Base-by-base conservation (phyloP, 2,113 vertebrate genomes). In the Amphiprion ocellaris region DNA sequence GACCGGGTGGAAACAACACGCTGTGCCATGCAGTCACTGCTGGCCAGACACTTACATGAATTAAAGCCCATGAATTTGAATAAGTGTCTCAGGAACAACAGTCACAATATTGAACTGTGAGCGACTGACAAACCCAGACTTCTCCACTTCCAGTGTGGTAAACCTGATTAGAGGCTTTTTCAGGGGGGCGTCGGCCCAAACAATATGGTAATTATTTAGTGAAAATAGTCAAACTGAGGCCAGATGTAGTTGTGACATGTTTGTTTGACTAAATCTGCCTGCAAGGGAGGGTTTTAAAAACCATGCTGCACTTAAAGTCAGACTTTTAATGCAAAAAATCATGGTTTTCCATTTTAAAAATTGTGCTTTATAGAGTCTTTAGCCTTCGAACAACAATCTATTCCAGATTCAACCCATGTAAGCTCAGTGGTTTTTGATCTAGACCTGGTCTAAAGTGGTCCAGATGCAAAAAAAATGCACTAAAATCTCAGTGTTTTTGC, bases 11-110 rank as follows among this genome's bases (percentile, higher is more conserved):
- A 69, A 79, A 76, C 56, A 47, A 46, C 69, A 49, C 28, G 17
- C 56, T 66, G 58, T 65, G 26, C 39, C 64, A 47, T 69, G 59
- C n/a, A 78, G 54, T 59, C 58, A 54, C 3, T 37, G 16, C 67
- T 62, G 23, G 63, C 68, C 78, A 84, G 59, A 69, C 54, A 82
- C 71, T 73, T 63, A 71, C 80, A 82, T 55, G 11, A 76, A 85
- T 78, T 64, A 58, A 68, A 66, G 11, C 28, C 19, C 73, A 72
- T 83, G 59, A 70, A 81, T 83, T 62, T 64, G 56, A 80, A 80
- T 77, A 76, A 49, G 41, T 74, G 61, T 56, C 65, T 59, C 19
- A 56, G 46, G 41, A 70, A 70, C 33, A 58, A 54, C 49, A 77
- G 21, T 72, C 71, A 76, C 50, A 75, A 49, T 60, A 82, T 33